These are phyloP conservation scores for Progne subis DNA, from an alignment of 2,113 vertebrate genomes.

Conservation along the genomic window DNA sequence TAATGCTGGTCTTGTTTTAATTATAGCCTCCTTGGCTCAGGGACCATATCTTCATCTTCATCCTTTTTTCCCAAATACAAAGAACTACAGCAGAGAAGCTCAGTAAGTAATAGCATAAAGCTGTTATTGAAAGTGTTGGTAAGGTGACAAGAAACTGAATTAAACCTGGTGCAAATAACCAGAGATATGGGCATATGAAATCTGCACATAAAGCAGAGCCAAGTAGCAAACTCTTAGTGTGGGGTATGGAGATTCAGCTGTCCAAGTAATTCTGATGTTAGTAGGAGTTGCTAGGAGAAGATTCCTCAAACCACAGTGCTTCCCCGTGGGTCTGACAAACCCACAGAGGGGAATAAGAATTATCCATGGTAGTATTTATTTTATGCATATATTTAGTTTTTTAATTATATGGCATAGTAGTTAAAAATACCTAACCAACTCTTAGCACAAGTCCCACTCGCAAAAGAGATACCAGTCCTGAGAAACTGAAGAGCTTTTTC, in stretches of 20 bases:
- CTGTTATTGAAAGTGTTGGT: neutral
- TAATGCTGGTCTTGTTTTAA: slow-evolving; percentile 20
- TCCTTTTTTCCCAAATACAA: neutral
- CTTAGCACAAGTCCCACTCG: neutral
- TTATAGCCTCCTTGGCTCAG: neutral
- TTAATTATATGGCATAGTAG: slow-evolving; percentile 10
- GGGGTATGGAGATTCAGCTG: neutral
- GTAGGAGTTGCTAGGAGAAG: slow-evolving; percentile 16
- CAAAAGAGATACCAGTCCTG: neutral
- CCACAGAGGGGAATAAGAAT: slow-evolving; percentile 14
- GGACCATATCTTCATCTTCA: neutral
- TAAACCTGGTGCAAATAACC: neutral
- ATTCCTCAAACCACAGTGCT: slow-evolving; percentile 5
- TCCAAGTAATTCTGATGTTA: neutral
- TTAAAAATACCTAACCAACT: slow-evolving; percentile 21
- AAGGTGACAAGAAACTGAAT: neutral
- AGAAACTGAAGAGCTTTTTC: neutral
- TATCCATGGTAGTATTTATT: neutral
- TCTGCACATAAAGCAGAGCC: neutral
- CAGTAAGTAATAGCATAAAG: neutral
- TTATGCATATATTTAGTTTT: neutral
- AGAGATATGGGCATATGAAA: neutral
- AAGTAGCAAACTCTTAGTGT: neutral
- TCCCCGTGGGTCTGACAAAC: neutral
- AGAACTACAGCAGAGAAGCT: neutral